These are phyloP conservation scores for Urocitellus parryii DNA, from an alignment of 2,113 vertebrate genomes.

Conservation along the genomic window DNA sequence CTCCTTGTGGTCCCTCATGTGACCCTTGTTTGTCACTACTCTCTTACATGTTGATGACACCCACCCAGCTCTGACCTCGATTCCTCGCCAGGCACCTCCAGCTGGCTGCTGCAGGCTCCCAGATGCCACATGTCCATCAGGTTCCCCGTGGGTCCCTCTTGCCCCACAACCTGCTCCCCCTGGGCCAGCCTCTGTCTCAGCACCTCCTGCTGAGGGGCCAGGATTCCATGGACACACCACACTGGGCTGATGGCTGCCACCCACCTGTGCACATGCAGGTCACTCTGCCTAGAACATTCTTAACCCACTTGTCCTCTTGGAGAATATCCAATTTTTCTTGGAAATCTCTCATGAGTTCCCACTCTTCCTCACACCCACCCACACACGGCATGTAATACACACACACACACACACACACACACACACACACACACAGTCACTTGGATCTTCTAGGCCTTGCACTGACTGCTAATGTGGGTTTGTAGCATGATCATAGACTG, in stretches of 20 bases:
- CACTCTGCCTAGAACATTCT: not conserved
- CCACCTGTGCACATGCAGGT: not conserved
- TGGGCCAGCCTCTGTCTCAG: not conserved
- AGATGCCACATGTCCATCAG: not conserved
- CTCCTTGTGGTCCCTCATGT: not conserved
- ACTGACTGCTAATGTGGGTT: not conserved
- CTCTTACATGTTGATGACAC: not conserved
- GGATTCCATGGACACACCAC: not conserved
- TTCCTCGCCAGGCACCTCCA: not conserved
- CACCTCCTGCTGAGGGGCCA: not conserved
- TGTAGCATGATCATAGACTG: not conserved
- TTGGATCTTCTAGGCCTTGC: not conserved
- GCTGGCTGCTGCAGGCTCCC: not conserved
- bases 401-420: not conserved
- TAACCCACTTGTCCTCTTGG: not conserved
- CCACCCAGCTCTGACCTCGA: not conserved
- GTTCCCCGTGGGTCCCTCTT: not conserved
- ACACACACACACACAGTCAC: not conserved
- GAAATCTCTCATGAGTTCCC: not conserved
- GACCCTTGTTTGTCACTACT: not conserved
- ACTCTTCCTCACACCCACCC: no score
- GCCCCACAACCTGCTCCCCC: not conserved
- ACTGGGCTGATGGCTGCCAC: not conserved
- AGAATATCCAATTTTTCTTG: slow-evolving; percentile 1
- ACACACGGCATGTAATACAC: not conserved